Conservation (phyloP, 2,888 invertebrate species). For the Xestia ashworthii region DNA sequence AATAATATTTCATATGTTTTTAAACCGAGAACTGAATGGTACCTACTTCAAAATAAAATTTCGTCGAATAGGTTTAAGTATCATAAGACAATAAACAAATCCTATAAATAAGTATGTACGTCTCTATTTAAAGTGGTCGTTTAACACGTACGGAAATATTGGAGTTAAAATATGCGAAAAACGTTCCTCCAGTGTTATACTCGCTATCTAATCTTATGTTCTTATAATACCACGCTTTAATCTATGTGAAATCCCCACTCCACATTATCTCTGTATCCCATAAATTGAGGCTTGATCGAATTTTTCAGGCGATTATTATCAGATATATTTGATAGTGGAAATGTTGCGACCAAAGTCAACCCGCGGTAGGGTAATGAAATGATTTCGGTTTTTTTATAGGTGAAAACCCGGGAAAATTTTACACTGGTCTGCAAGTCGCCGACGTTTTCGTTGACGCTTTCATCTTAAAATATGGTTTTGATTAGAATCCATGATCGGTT, state of each 20-base stretch:
- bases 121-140: not conserved
- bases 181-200: not conserved
- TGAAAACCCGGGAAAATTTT: no score
- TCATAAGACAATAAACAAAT: conserved; percentile 22
- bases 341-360: not conserved
- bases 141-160: not conserved
- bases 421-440: no score
- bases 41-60: not conserved
- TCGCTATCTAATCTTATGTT: conserved; percentile 35
- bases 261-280: conserved; percentile 26
- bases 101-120: not conserved
- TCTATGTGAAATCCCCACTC: conserved; percentile 41
- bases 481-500: not conserved
- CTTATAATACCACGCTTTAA: conserved; percentile 4
- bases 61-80: not conserved
- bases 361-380: not conserved
- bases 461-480: not conserved
- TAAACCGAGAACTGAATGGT: not conserved
- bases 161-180: not conserved
- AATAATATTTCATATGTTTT: not conserved
- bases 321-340: not conserved
- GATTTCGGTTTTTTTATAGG: not conserved
- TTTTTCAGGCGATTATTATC: conserved; percentile 16
- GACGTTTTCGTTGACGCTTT: no score
- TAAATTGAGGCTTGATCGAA: conserved; percentile 17